Evolutionary conservation across 2,113 vertebrate species (phyloP).

Genomic region (Acinonyx jubatus): DNA sequence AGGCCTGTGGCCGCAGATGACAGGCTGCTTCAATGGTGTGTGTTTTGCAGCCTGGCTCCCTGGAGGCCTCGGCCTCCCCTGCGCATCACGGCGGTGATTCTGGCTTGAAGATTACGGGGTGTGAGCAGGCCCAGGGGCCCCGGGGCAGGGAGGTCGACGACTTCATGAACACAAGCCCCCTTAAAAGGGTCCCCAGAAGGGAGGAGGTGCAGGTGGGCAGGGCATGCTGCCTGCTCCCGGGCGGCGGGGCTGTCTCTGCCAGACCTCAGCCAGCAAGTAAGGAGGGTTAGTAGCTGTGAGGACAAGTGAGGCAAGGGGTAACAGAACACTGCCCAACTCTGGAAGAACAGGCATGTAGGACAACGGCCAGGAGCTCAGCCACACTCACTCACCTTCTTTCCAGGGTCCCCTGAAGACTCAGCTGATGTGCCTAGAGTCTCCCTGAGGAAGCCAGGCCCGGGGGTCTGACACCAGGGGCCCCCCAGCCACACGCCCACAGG

Average conservation of each 20-base stretch:
- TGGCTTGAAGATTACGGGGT: not conserved
- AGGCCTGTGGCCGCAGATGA: accelerated
- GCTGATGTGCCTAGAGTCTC: not conserved
- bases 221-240: no score
- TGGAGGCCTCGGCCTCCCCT: not conserved
- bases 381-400: not conserved
- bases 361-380: not conserved
- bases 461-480: accelerated
- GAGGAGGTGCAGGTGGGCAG: not conserved
- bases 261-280: not conserved
- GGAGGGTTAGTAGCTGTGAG: not conserved
- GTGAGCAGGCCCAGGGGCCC: not conserved
- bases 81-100: not conserved
- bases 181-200: not conserved
- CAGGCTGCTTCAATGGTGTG: not conserved
- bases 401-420: not conserved
- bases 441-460: accelerated
- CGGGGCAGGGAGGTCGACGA: no score
- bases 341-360: accelerated
- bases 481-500: not conserved
- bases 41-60: not conserved
- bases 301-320: not conserved
- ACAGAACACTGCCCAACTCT: not conserved
- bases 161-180: not conserved
- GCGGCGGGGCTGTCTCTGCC: accelerated